Conservation (phyloP, 2,797 vertebrate genomes). For the Sarcophilus harrisii region DNA sequence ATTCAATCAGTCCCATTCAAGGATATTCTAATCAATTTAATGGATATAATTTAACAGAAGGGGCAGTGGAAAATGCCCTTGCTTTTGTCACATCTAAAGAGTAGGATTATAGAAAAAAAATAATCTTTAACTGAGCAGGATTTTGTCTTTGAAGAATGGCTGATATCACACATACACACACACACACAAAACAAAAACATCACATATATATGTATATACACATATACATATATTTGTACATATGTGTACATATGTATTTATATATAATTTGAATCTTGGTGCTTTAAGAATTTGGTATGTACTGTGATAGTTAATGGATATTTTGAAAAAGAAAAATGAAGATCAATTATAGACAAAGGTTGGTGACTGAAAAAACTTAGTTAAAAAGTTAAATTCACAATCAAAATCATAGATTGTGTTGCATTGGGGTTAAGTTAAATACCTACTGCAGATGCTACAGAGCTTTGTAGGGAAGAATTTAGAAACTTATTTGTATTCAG, state of each 20-base stretch:
- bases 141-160: not conserved
- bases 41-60: not conserved
- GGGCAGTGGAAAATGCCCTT: not conserved
- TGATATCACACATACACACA: not conserved
- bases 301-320: not conserved
- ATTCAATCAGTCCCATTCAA: too few species aligned
- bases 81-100: not conserved
- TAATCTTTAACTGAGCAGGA: not conserved
- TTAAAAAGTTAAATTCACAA: not conserved
- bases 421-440: not conserved
- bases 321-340: not conserved
- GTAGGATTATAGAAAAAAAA: not conserved
- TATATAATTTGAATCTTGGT: not conserved
- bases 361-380: not conserved
- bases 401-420: not conserved
- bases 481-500: not conserved
- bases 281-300: not conserved
- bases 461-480: not conserved
- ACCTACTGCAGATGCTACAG: not conserved
- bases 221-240: too few species aligned
- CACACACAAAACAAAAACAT: too few species aligned
- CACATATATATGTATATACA: too few species aligned
- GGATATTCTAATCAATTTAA: not conserved
- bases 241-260: too few species aligned
- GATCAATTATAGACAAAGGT: not conserved